Percentiles rank a stretch among this genome's conserved stretches.
phyloP scores from a whole-genome alignment of 2,888 invertebrate genomes.

The Drosophila borborema region DNA sequence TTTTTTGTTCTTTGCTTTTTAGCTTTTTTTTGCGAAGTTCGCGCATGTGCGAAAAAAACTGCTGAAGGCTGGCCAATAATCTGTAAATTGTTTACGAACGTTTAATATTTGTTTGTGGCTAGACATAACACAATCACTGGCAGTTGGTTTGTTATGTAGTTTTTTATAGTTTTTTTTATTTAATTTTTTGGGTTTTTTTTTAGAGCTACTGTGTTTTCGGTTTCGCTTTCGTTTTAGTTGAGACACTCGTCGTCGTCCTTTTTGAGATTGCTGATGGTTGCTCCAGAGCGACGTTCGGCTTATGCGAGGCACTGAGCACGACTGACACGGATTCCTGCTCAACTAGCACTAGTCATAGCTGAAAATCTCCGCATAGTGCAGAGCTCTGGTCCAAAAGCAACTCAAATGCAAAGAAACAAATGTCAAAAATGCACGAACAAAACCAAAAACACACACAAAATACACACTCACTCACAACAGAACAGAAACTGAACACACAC shows the following conservation, averaged over 20 bases:
- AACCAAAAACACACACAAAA: slow-evolving; percentile 46
- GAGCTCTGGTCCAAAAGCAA: slow-evolving; percentile 48
- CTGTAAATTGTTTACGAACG: slow-evolving; percentile 12
- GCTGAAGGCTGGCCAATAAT: slow-evolving; percentile 31
- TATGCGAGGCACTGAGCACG: slow-evolving; percentile 81
- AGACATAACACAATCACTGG: slow-evolving; percentile 47
- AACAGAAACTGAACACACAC: not conserved
- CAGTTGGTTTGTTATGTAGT: slow-evolving; percentile 27
- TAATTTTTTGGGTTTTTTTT: slow-evolving; percentile 14
- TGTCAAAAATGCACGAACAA: slow-evolving; percentile 66
- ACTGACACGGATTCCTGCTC: slow-evolving; percentile 77
- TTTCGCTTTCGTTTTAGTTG: slow-evolving; percentile 59
- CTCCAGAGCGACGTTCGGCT: slow-evolving; percentile 64
- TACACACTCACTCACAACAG: slow-evolving; percentile 47
- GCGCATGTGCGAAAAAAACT: slow-evolving; percentile 72
- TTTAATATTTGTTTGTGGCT: slow-evolving; percentile 18
- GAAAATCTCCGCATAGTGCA: slow-evolving; percentile 65
- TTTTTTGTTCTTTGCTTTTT: slow-evolving; percentile 63
- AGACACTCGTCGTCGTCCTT: slow-evolving; percentile 63
- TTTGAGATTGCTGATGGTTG: slow-evolving; percentile 31
- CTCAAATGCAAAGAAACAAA: slow-evolving; percentile 77
- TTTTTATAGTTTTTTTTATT: slow-evolving; percentile 1
- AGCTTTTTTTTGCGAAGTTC: slow-evolving; percentile 68
- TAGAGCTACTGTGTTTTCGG: slow-evolving; percentile 40
- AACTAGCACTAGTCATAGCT: slow-evolving; percentile 75